A percentile compares a stretch with the other conserved stretches of the same genome.
These are phyloP conservation scores for Drosophila chauvacae DNA, from an alignment of 1,140 invertebrate species.

Conservation along the genomic window DNA sequence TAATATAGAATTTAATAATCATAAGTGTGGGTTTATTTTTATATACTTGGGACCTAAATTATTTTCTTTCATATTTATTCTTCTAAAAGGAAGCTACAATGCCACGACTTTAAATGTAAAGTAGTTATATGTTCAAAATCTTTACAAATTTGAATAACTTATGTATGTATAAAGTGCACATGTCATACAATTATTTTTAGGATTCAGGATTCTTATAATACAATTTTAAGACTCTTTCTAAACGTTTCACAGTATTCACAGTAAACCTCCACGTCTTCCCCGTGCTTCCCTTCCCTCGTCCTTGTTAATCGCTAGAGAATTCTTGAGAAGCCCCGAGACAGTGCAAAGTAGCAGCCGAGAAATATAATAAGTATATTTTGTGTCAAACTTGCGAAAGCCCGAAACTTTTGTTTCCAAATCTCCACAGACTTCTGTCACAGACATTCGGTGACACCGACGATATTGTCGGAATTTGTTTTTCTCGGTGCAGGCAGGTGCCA, in stretches of 20 bases:
- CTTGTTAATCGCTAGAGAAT: constrained; percentile 5
- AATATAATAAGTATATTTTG: constrained; percentile 25
- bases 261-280: background rate
- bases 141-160: too few species aligned
- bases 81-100: too few species aligned
- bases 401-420: constrained; percentile 16
- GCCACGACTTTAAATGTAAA: too few species aligned
- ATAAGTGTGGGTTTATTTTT: background rate
- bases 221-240: background rate
- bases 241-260: background rate
- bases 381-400: constrained; percentile 16
- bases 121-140: too few species aligned
- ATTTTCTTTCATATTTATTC: background rate
- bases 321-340: background rate
- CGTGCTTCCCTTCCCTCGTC: background rate
- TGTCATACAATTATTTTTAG: too few species aligned
- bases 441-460: constrained; percentile 15
- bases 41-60: background rate
- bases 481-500: constrained; percentile 51
- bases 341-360: constrained; percentile 6
- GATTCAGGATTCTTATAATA: background rate
- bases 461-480: constrained; percentile 21
- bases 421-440: constrained; percentile 20
- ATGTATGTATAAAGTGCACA: background rate
- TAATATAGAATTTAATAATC: background rate